phyloP scores from a whole-genome alignment of 2,113 vertebrate species.

The Indri indri region DNA sequence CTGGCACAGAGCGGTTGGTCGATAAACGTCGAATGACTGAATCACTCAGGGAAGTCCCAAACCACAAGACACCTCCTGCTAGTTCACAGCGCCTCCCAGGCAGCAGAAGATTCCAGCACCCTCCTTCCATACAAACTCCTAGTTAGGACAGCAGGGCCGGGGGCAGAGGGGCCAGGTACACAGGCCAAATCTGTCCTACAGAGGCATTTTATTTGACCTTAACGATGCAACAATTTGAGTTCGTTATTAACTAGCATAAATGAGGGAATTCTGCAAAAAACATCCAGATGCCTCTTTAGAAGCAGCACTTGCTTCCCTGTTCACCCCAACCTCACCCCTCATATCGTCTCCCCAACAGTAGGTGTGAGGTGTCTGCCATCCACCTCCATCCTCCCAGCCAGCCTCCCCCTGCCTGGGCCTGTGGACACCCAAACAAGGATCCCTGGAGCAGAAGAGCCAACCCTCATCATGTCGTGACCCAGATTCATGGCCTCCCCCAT shows the following conservation, averaged over 20 bases:
- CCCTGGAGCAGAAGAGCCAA: neutral
- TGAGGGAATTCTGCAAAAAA: neutral
- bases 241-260: neutral
- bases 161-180: rapidly evolving
- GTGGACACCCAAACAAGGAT: rapidly evolving
- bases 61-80: neutral
- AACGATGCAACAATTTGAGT: neutral
- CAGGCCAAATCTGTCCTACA: neutral
- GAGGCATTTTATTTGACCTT: neutral
- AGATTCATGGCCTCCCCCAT: neutral
- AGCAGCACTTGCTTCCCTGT: rapidly evolving
- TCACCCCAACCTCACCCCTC: neutral
- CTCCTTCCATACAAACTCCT: neutral
- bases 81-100: neutral
- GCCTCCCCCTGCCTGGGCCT: neutral
- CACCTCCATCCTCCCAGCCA: neutral
- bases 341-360: neutral
- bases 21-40: neutral
- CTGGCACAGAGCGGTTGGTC: neutral
- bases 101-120: neutral
- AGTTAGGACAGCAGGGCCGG: neutral
- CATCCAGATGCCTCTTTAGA: neutral
- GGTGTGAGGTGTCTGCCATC: neutral
- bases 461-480: neutral
- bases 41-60: neutral